These are phyloP conservation scores for Drosophila elegans DNA, from an alignment of 1,140 invertebrate species.

Conservation along the genomic window DNA sequence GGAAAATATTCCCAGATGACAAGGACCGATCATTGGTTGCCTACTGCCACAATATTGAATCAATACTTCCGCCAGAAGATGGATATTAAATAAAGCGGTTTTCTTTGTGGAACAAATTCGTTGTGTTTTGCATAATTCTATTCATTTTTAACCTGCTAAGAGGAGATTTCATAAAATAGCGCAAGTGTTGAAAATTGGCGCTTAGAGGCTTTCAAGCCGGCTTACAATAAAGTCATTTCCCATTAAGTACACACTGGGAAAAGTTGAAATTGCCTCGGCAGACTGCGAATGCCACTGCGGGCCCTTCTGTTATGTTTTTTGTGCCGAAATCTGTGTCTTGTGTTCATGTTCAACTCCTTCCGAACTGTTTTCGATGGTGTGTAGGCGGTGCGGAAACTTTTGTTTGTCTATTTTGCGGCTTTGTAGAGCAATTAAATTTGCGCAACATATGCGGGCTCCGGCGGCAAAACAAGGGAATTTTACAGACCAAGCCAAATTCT, in stretches of 20 bases:
- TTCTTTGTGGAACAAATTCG: neutral
- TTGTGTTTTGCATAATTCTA: neutral
- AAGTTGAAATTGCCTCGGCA: constrained; percentile 75
- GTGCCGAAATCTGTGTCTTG: constrained; percentile 44
- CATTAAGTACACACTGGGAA: constrained; percentile 69
- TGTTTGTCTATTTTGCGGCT: constrained; percentile 76
- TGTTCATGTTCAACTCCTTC: constrained; percentile 40
- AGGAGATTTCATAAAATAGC: constrained; percentile 45
- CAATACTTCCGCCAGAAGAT: constrained; percentile 28
- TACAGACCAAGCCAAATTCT: constrained; percentile 23
- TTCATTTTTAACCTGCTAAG: neutral
- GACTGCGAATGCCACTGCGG: constrained; percentile 49
- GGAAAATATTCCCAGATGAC: constrained; percentile 89
- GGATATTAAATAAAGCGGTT: constrained; percentile 9
- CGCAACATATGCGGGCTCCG: constrained; percentile 69
- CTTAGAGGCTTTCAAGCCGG: constrained; percentile 34
- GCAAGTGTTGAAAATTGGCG: constrained; percentile 72
- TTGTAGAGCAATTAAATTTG: constrained; percentile 78
- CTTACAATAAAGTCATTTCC: constrained; percentile 76
- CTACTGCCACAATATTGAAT: constrained; percentile 56
- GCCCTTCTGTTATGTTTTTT: constrained; percentile 30
- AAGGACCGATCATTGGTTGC: constrained; percentile 61
- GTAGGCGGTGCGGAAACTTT: constrained; percentile 32
- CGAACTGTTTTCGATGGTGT: constrained; percentile 5
- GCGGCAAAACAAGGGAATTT: constrained; percentile 18